Evolutionary conservation across 2,797 vertebrate genomes (phyloP), one percentile per base, ranked within the genome.

Genomic region (Varecia variegata): DNA sequence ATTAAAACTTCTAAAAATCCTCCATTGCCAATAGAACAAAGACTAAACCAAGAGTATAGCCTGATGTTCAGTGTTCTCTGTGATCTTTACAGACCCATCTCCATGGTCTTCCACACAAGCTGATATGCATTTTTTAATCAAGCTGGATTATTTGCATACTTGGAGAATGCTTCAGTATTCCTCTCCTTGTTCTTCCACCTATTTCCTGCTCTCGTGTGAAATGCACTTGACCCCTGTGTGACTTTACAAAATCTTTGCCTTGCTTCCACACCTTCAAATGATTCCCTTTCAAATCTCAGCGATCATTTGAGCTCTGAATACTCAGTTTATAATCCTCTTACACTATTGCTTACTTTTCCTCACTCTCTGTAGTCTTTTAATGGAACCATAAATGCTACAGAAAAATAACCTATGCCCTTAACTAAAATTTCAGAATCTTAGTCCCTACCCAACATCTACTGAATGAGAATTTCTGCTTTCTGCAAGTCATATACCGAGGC

Each of bases 221-320:
- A 50, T 4, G 10, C 2, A 27, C 32, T 40, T 47, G n/a, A 52
- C 5, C 1, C 2, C 1, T 0, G 0, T 27, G 47, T 18, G 68
- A 80, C 1, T 38, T 4, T 20, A 14, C 25, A 3, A 50, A n/a
- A 32, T 47, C 18, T 21, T 21, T 43, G 3, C 10, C 20, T 35
- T n/a, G 68, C 17, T 58, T 62, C 21, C 18, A 15, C 10, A 43
- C 2, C 12, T 32, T 58, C 67, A 14, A 67, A 0, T 12, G 35
- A 52, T 14, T n/a, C 23, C 2, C 0, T 50, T n/a, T 76, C 25
- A 23, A 47, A 32, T n/a, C 9, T 74, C 27, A 60, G 47, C 4
- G 45, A 56, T 38, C 7, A 0, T 20, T 45, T 76, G 58, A 15
- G 21, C 54, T 81, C 82, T 52, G 30, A 38, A 54, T 8, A 8